These are phyloP conservation scores for Meda fulgida DNA, from an alignment of 2,797 vertebrate species.

Conservation along the genomic window DNA sequence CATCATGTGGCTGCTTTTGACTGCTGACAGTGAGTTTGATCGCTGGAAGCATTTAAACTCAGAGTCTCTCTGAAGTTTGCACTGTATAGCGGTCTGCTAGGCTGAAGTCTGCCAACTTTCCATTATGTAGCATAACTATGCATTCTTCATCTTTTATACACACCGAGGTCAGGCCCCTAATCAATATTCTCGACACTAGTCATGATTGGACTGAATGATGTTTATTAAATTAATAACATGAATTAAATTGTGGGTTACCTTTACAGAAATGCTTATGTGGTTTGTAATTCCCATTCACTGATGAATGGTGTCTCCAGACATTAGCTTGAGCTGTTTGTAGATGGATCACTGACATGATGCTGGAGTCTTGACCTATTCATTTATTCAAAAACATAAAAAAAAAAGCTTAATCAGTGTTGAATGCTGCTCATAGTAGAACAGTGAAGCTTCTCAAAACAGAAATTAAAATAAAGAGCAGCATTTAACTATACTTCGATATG, in stretches of 20 bases:
- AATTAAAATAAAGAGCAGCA: background rate
- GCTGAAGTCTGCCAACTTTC: slow-evolving; percentile 14
- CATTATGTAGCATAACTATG: background rate
- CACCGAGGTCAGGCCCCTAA: background rate
- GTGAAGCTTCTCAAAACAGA: background rate
- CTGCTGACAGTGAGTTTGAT: background rate
- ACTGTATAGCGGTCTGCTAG: background rate
- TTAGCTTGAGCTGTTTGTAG: background rate
- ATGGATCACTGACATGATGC: background rate
- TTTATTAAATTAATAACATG: background rate
- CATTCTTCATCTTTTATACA: slow-evolving; percentile 13
- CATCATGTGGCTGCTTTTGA: slow-evolving; percentile 1
- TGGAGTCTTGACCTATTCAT: background rate
- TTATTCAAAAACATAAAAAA: background rate
- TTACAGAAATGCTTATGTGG: background rate
- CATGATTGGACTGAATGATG: background rate
- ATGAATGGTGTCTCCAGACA: background rate
- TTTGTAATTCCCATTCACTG: background rate
- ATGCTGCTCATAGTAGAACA: background rate
- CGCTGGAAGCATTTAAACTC: slow-evolving; percentile 8
- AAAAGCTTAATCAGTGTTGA: background rate
- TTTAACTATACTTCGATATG: background rate
- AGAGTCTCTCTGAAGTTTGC: slow-evolving; percentile 29
- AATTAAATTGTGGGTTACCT: background rate
- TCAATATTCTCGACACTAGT: background rate